These are phyloP conservation scores for Gryon sp. DNA, from an alignment of 1,140 invertebrate genomes.

Conservation along the genomic window DNA sequence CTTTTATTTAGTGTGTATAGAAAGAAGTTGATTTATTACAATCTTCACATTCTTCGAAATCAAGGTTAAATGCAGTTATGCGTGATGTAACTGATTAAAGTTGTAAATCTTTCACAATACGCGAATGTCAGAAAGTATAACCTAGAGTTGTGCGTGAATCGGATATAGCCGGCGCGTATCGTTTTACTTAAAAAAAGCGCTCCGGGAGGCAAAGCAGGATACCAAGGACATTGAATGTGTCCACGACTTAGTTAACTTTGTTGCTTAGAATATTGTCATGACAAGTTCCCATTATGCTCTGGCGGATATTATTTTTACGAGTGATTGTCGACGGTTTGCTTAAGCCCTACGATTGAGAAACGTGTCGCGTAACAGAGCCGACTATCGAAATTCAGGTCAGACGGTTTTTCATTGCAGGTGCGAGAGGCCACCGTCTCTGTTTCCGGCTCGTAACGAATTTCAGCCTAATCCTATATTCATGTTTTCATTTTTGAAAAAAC, in stretches of 20 bases:
- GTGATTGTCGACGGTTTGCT: background rate
- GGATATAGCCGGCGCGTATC: constrained; percentile 41
- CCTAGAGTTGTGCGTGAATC: constrained; percentile 13
- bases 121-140: constrained; percentile 26
- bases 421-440: constrained; percentile 5
- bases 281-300: constrained; percentile 33
- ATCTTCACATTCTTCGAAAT: constrained; percentile 7
- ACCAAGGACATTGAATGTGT: constrained; percentile 43
- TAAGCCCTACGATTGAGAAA: constrained; percentile 13
- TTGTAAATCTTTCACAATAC: constrained; percentile 39
- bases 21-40: constrained; percentile 1
- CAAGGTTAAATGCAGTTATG: constrained; percentile 35
- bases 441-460: constrained; percentile 33
- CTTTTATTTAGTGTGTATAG: too few species aligned
- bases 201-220: constrained; percentile 32
- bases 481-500: background rate
- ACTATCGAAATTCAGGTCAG: constrained; percentile 37
- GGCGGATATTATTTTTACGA: constrained; percentile 36
- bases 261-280: constrained; percentile 36
- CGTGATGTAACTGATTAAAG: constrained; percentile 34
- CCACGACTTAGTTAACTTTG: constrained; percentile 16
- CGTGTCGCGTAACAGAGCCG: background rate
- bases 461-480: constrained; percentile 2
- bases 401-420: constrained; percentile 24
- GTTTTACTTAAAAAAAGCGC: constrained; percentile 48